Evolutionary conservation across 1,140 invertebrate genomes (phyloP).

Genomic region (Argopecten irradians): DNA sequence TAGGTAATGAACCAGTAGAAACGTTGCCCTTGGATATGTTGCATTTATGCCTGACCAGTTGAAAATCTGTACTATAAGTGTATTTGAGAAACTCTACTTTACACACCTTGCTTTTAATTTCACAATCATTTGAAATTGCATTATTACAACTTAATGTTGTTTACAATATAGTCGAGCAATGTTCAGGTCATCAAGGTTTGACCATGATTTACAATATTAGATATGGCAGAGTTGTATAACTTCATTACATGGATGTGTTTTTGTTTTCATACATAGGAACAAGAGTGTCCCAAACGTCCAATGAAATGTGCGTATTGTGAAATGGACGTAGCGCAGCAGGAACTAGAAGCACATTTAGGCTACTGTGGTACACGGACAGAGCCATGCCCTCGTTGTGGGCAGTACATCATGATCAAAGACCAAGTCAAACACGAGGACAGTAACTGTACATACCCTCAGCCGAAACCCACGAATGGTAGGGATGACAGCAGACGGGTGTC

Average conservation of each 20-base stretch:
- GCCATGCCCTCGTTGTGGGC: constrained; percentile 81
- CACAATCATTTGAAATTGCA: too few relatives aligned
- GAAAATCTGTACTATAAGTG: too few relatives aligned
- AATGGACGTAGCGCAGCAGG: constrained; percentile 80
- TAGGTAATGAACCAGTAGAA: too few relatives aligned
- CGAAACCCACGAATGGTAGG: constrained; percentile 49
- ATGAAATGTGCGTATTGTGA: constrained; percentile 81
- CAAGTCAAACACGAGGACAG: constrained; percentile 81
- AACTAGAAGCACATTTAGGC: constrained; percentile 80
- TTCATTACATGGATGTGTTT: constrained; percentile 1
- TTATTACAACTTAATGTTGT: too few relatives aligned
- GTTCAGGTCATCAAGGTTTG: too few relatives aligned
- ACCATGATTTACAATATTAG: too few relatives aligned
- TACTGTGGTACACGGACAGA: constrained; percentile 85
- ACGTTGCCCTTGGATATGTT: too few relatives aligned
- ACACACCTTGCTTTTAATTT: too few relatives aligned
- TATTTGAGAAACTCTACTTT: too few relatives aligned
- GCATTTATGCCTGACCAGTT: too few relatives aligned
- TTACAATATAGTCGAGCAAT: too few relatives aligned
- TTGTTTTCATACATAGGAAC: constrained; percentile 64
- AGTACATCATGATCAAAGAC: constrained; percentile 84
- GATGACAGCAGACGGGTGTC: constrained; percentile 28
- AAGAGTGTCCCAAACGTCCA: constrained; percentile 70
- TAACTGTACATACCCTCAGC: constrained; percentile 75
- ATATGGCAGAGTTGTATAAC: neutral